Evolutionary conservation across 2,888 invertebrate species (phyloP), one percentile per base, ranked within the genome.

Genomic region (Phortica magna): DNA sequence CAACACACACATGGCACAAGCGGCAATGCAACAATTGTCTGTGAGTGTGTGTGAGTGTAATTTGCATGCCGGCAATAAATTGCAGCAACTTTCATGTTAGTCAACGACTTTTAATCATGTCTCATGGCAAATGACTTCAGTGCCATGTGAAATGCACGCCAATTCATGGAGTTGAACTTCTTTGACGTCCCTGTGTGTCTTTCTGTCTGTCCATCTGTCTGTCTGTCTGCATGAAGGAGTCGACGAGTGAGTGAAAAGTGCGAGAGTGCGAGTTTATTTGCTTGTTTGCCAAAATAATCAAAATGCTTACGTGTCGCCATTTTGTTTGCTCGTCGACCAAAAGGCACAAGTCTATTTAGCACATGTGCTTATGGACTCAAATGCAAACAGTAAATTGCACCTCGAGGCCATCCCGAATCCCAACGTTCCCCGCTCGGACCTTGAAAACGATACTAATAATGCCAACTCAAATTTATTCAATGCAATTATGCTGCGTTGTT

Each of bases 371-470:
- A 48, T 48, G 7, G 2, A 48, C 48, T 48, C 31, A 48, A 48
- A 48, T 48, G 48, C 48, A 83, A 85, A 88, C 85, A 85, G 86
- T 82, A 84, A 86, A 85, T 85, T 85, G 85, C 87, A 85, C 77
- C 88, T 85, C 81, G 85, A 88, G 87, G 88, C 85, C 82, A 79
- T 83, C 81, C 65, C 77, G 76, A 77, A 76, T 83, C 81, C 80
- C 81, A 57, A 78, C 48, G 14, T 6, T 31, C 5, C 3, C 31
- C 5, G 31, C 31, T 31, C 5, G 31, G 31, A 2, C 31, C 0
- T 14, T 48, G 4, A 48, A 48, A 14, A 12, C 7, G 48, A 48
- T 48, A 48, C 48, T 12, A 9, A 14, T 48, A 48, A 48, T 48
- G 9, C 10, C 48, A 48, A 12, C 7, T 48, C 5, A 48, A 48